Percentiles rank a stretch among this genome's conserved stretches.
These are phyloP conservation scores for Acromyrmex echinatior DNA, from an alignment of 1,140 invertebrate genomes.

Conservation along the genomic window DNA sequence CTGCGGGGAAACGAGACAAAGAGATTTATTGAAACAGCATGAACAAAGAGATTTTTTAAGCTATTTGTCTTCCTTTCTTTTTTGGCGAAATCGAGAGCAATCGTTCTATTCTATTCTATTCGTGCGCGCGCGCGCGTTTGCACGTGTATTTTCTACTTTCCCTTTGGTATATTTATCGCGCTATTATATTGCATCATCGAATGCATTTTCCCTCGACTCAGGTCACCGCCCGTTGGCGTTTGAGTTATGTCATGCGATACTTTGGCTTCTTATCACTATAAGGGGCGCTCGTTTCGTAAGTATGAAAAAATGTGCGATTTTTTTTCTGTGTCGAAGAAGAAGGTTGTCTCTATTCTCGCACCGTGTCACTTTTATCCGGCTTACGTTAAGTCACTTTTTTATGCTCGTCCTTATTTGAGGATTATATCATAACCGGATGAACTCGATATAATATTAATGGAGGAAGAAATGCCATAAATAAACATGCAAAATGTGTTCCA, in stretches of 20 bases:
- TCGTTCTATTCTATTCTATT: background rate
- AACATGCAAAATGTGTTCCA: conserved; percentile 7
- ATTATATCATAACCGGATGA: conserved; percentile 72
- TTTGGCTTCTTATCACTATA: conserved; percentile 59
- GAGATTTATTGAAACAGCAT: conserved; percentile 56
- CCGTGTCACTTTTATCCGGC: conserved; percentile 72
- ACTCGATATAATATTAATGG: conserved; percentile 69
- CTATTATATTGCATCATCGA: conserved; percentile 55
- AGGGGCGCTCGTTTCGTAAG: conserved; percentile 46
- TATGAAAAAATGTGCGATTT: conserved; percentile 56
- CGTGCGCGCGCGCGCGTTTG: background rate
- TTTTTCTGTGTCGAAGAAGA: conserved; percentile 50
- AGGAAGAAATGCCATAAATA: conserved; percentile 64
- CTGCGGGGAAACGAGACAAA: conserved; percentile 41
- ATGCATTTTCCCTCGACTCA: conserved; percentile 10
- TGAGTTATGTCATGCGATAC: conserved; percentile 45
- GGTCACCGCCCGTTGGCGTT: conserved; percentile 35
- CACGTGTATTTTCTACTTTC: background rate
- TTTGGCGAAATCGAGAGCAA: conserved; percentile 20
- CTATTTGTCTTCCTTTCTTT: conserved; percentile 40
- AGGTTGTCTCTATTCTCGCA: conserved; percentile 53
- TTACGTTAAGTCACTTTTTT: conserved; percentile 73
- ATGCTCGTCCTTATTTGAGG: conserved; percentile 68
- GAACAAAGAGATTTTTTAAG: conserved; percentile 58
- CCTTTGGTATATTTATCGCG: conserved; percentile 41